Evolutionary conservation across 30 jellyfish, hydroid and myxozoan species (phyloP).

Genomic region (Turritopsis rubra): DNA sequence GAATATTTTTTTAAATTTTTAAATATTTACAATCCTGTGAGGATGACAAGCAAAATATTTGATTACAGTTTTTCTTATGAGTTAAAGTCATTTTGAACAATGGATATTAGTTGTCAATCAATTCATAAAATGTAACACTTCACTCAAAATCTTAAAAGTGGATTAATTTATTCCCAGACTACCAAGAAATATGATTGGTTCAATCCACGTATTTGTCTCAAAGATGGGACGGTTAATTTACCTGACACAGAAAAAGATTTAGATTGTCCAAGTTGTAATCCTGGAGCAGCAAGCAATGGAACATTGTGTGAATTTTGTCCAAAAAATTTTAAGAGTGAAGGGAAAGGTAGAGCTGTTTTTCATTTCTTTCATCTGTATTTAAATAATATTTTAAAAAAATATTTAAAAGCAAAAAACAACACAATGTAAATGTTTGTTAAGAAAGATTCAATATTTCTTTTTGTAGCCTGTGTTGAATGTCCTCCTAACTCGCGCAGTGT

Average conservation of each 20-base stretch:
- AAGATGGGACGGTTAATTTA: slow-evolving; percentile 14
- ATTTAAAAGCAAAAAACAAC: background rate
- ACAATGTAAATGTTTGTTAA: background rate
- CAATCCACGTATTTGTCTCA: slow-evolving; percentile 61
- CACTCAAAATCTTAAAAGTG: background rate
- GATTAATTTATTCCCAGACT: slow-evolving; percentile 35
- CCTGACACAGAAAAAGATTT: slow-evolving; percentile 43
- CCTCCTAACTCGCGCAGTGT: slow-evolving; percentile 50
- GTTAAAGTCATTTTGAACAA: no score
- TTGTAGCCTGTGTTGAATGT: slow-evolving; percentile 48
- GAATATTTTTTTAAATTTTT: no score
- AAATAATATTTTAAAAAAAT: background rate
- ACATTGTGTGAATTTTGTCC: slow-evolving; percentile 52
- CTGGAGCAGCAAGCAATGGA: slow-evolving; percentile 79
- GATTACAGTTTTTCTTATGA: no score
- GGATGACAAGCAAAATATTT: no score
- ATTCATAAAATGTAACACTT: no score
- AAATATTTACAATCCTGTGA: no score
- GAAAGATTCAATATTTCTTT: background rate
- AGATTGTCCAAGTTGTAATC: slow-evolving; percentile 82
- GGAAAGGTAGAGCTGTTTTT: background rate
- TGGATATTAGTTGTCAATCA: no score
- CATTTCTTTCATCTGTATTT: background rate
- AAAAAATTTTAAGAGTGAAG: slow-evolving; percentile 6
- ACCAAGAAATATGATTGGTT: slow-evolving; percentile 49